Evolutionary conservation across 2,888 invertebrate species (phyloP).

Genomic region (Leucoma salicis): DNA sequence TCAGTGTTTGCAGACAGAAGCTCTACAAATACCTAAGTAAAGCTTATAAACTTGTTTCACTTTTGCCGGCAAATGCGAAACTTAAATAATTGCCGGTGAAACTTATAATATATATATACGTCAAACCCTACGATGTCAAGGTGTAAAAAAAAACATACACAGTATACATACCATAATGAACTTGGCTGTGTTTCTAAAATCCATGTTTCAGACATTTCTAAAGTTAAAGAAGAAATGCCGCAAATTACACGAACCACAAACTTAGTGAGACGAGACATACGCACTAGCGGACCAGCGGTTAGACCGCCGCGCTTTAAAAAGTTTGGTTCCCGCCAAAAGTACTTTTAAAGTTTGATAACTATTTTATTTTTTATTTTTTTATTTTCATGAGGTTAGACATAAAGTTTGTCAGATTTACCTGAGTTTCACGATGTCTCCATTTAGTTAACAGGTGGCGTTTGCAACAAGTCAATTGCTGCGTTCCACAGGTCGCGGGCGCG

Average conservation of each 20-base stretch:
- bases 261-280: conserved; percentile 10
- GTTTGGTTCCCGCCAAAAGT: conserved; percentile 8
- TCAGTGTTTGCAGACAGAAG: too few relatives aligned
- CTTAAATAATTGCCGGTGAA: neutral
- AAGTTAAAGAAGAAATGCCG: neutral
- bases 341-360: conserved; percentile 10
- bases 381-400: conserved; percentile 6
- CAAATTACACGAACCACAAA: neutral
- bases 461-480: conserved; percentile 68
- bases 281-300: conserved; percentile 2
- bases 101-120: neutral
- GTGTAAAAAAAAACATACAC: neutral
- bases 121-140: neutral
- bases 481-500: conserved; percentile 59
- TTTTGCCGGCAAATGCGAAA: neutral
- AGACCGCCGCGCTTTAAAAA: conserved; percentile 13
- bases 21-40: neutral
- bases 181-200: neutral
- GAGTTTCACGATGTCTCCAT: conserved; percentile 66
- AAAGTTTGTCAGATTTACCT: conserved; percentile 51
- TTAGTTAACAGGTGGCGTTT: conserved; percentile 71
- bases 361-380: conserved; percentile 11
- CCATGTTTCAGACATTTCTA: neutral
- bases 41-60: neutral
- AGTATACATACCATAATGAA: neutral